Percentiles rank a stretch among this genome's conserved stretches.
Evolutionary conservation across 2,113 vertebrate species (phyloP).

Genomic region (Pionites leucogaster): DNA sequence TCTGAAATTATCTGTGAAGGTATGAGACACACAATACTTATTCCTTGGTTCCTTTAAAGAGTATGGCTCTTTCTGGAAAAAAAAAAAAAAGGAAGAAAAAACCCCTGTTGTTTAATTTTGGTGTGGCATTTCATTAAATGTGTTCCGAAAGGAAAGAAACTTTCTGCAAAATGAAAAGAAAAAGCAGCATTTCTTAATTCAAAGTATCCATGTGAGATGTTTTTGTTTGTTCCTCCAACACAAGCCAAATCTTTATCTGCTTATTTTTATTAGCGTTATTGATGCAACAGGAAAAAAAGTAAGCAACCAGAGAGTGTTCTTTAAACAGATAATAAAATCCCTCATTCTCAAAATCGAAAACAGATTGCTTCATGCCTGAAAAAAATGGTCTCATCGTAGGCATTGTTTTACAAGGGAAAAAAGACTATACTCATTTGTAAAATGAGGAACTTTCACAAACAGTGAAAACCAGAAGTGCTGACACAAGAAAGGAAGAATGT

Average conservation of each 20-base stretch:
- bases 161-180: constrained; percentile 34
- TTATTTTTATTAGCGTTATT: constrained; percentile 50
- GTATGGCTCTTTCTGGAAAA: neutral
- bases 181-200: neutral
- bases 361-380: constrained; percentile 61
- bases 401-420: constrained; percentile 71
- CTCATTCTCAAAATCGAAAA: constrained; percentile 70
- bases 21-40: neutral
- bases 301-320: constrained; percentile 52
- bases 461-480: constrained; percentile 77
- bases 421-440: constrained; percentile 67
- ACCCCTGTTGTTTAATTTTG: neutral
- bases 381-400: constrained; percentile 55
- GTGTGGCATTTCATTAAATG: neutral
- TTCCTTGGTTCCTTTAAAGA: neutral
- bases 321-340: constrained; percentile 74
- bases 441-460: constrained; percentile 79
- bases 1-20: neutral
- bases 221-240: neutral
- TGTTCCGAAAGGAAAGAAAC: neutral
- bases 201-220: neutral
- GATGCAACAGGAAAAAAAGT: constrained; percentile 23
- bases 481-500: constrained; percentile 63
- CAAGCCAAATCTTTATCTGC: constrained; percentile 32
- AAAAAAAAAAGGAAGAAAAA: neutral